Conservation (phyloP, 2,888 invertebrate genomes). For the Serripes groenlandicus region DNA sequence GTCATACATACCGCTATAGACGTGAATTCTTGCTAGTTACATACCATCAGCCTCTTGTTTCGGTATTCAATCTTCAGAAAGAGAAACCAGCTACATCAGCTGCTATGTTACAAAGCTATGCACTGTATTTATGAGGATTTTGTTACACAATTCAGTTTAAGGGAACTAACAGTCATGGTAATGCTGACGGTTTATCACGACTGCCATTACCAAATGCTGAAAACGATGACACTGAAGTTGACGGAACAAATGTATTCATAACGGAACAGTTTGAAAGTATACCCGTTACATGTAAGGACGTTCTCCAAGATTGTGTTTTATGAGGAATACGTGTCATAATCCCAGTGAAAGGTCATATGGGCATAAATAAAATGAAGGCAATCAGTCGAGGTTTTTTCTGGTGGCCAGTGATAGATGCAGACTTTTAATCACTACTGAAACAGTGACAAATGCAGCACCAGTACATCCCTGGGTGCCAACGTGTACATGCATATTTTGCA, state of each 20-base stretch:
- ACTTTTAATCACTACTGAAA: conserved; percentile 65
- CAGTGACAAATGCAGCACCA: conserved; percentile 51
- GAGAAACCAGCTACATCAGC: too few species aligned
- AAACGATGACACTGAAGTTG: background rate
- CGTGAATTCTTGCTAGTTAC: too few species aligned
- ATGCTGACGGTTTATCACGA: too few species aligned
- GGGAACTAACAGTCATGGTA: too few species aligned
- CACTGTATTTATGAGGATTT: too few species aligned
- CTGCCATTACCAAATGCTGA: too few species aligned
- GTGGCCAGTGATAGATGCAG: conserved; percentile 72
- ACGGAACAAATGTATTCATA: conserved; percentile 9
- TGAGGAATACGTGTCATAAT: conserved; percentile 73
- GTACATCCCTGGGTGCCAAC: conserved; percentile 82
- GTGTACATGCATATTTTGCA: conserved; percentile 86
- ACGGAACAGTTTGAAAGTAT: too few species aligned
- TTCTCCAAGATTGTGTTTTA: conserved; percentile 66
- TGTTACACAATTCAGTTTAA: too few species aligned
- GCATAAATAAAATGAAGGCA: conserved; percentile 77
- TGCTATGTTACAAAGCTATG: too few species aligned
- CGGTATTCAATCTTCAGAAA: too few species aligned
- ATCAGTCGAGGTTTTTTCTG: conserved; percentile 75
- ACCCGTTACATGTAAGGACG: background rate
- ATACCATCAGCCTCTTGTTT: too few species aligned
- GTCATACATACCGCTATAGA: too few species aligned
- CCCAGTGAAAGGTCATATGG: conserved; percentile 76